Base-by-base conservation (phyloP, 2,888 invertebrate genomes). In the Merodon equestris region DNA sequence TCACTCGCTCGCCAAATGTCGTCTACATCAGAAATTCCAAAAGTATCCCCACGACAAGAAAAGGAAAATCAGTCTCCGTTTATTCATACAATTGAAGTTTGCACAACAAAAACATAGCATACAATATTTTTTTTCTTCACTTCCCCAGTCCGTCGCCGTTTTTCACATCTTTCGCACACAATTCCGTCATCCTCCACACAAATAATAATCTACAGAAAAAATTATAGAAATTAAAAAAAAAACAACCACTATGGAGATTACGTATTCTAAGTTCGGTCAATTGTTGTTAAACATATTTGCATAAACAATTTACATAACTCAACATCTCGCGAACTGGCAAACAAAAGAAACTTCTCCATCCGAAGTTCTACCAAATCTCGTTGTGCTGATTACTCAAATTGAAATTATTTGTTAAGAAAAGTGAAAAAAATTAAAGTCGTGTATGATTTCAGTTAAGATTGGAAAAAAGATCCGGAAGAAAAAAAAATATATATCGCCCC, bases 51-150 rank as follows among this genome's bases (percentile, higher is more conserved):
- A 27, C 45, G 1, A 38, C 2, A 27, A 2, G 3, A 2, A 27
- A 44, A 53, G 45, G 58, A 19, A 53, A 67, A n/a, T n/a, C n/a
- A n/a, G 13, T 10, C 9, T 10, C 53, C 40, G 53, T 15, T 36
- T 27, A 47, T 54, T 38, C 61, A 61, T 60, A 61, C 51, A 67
- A 57, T 67, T 56, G 42, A 56, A 54, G 63, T 73, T 63, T 63
- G 54, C 67, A 68, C 60, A 77, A 77, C 77, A 73, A 77, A 72
- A 73, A 73, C 73, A 77, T 42, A 73, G 34, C 42, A 66, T 42
- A 67, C 57, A 50, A 36, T n/a, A 50, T 44, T 63, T 63, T 53
- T 45, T 51, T 42, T 58, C n/a, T 45, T 45, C 61, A 14, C 56
- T 56, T 53, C 51, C 72, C 61, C 71, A 63, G 57, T 77, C 61